These are phyloP conservation scores for Hystrix brachyura DNA, from an alignment of 2,113 vertebrate genomes.

Conservation along the genomic window DNA sequence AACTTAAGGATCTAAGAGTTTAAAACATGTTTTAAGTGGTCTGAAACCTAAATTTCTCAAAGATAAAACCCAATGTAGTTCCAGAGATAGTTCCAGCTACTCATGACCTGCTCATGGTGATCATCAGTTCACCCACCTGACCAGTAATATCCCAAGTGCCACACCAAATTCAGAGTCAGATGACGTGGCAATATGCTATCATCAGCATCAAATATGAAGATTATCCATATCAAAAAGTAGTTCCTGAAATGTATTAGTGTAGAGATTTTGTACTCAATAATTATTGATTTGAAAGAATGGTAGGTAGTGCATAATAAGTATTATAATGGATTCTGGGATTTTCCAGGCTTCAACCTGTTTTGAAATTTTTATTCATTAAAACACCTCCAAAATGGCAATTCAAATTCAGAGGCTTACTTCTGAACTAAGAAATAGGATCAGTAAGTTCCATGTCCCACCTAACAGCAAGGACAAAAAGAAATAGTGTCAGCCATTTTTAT, in stretches of 20 bases:
- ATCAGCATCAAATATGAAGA: background rate
- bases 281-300: background rate
- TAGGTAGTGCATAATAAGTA: background rate
- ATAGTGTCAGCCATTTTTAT: background rate
- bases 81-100: background rate
- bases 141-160: background rate
- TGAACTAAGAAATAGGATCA: background rate
- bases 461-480: background rate
- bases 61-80: background rate
- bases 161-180: background rate
- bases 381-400: background rate
- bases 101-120: background rate
- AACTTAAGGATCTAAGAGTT: background rate
- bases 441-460: background rate
- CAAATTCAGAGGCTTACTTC: constrained; percentile 33
- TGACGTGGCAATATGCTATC: background rate
- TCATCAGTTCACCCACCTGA: background rate
- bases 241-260: background rate
- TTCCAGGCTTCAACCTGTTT: background rate
- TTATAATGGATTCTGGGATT: constrained; percentile 17
- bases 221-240: background rate
- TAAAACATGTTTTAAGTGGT: background rate
- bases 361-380: constrained; percentile 51
- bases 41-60: background rate
- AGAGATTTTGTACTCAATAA: background rate